Evolutionary conservation across 1,140 invertebrate species (phyloP).

Genomic region (Tetranychus cinnabarinus): DNA sequence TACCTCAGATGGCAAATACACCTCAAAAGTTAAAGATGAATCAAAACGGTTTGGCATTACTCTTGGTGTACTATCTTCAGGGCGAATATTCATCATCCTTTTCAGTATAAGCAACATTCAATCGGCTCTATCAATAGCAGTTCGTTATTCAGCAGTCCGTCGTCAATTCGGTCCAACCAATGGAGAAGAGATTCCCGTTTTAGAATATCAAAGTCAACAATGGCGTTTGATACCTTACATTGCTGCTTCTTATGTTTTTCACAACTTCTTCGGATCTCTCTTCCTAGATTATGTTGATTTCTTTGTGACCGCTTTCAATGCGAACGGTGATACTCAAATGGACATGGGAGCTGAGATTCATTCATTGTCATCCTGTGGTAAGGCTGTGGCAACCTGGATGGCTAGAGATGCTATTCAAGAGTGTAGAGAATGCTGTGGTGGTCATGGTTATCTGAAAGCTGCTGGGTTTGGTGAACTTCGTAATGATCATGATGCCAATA

Average conservation of each 20-base stretch:
- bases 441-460: constrained; percentile 35
- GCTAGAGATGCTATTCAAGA: constrained; percentile 65
- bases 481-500: constrained; percentile 69
- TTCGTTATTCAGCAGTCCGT: constrained; percentile 66
- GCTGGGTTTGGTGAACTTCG: constrained; percentile 54
- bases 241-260: constrained; percentile 50
- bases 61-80: constrained; percentile 57
- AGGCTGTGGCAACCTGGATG: constrained; percentile 63
- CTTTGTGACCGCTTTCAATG: constrained; percentile 25
- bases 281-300: constrained; percentile 27
- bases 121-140: constrained; percentile 51
- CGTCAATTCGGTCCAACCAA: constrained; percentile 54
- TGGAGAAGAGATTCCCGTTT: constrained; percentile 43
- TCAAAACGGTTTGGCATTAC: constrained; percentile 7
- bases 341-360: constrained; percentile 63
- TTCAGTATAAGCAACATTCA: constrained; percentile 43
- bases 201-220: constrained; percentile 80
- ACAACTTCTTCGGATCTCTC: constrained; percentile 38
- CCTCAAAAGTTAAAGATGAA: constrained; percentile 22
- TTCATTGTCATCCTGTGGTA: constrained; percentile 60
- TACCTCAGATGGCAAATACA: constrained; percentile 52
- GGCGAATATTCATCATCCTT: constrained; percentile 38
- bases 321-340: constrained; percentile 21
- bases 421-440: constrained; percentile 66
- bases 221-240: constrained; percentile 70